phyloP scores from a whole-genome alignment of 2,888 invertebrate species.

The Sussaba pulchella region DNA sequence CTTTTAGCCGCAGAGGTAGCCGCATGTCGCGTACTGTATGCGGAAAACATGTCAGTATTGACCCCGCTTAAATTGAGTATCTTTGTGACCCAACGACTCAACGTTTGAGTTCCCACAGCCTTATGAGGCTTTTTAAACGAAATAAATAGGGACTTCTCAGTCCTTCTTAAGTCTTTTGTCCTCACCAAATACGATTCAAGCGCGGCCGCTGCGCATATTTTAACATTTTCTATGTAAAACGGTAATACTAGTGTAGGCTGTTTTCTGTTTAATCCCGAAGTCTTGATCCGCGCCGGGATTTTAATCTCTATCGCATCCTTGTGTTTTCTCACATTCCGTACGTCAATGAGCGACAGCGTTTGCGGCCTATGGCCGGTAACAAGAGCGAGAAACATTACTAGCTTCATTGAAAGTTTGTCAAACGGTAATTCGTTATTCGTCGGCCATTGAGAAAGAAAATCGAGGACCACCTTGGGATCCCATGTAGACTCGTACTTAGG shows the following conservation, averaged over 20 bases:
- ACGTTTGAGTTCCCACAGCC: conserved; percentile 49
- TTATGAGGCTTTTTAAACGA: conserved; percentile 51
- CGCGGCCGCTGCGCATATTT: conserved; percentile 5
- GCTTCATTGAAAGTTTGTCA: background rate
- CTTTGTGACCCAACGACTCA: conserved; percentile 60
- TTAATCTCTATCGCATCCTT: background rate
- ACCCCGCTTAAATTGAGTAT: conserved; percentile 65
- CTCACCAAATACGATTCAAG: background rate
- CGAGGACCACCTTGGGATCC: conserved; percentile 65
- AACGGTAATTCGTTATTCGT: background rate
- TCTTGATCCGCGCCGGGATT: background rate
- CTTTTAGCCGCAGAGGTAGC: conserved; percentile 70
- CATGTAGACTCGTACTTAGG: conserved; percentile 67
- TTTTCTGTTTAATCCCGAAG: background rate
- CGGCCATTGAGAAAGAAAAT: conserved; percentile 37
- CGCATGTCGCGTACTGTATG: conserved; percentile 72
- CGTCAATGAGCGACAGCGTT: background rate
- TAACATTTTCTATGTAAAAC: background rate
- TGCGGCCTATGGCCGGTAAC: background rate
- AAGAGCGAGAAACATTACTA: too few relatives aligned
- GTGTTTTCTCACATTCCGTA: background rate
- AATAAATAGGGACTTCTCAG: conserved; percentile 52
- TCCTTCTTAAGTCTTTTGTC: background rate
- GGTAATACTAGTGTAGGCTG: background rate
- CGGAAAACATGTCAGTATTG: conserved; percentile 68